Evolutionary conservation across 1,140 invertebrate species (phyloP), one percentile per base, ranked within the genome.

Genomic region (Drosophila sp.): DNA sequence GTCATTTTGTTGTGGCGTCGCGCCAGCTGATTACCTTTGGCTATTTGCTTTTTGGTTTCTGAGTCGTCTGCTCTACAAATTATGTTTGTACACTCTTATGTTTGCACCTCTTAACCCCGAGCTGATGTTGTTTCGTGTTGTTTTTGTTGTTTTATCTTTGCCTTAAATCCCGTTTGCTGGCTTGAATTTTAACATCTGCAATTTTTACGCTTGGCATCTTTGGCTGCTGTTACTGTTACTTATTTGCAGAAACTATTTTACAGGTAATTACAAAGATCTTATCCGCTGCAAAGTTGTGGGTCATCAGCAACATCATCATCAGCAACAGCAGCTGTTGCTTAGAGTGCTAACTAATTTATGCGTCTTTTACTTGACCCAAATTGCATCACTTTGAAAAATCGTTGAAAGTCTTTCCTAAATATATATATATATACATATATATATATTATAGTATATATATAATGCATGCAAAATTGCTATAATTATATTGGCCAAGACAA

Each of bases 11-110:
- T 45, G 29, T 36, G 69, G 45, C 76, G 72, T 74, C 66, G 29
- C 40, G 64, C 34, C 81, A 76, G 83, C 79, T 89, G 79, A 87
- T 83, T 89, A 80, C 83, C 78, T 79, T 64, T 63, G 65, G 78
- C 71, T 82, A 72, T 83, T 87, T 89, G 81, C 61, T 64, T 65
- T 80, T 80, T 79, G 46, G 75, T 74, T 77, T 78, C 40, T 64
- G 46, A 46, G 32, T 32, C 32, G n/a, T 58, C 45, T 51, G 63
- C 56, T 69, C 32, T 66, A 59, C 64, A 69, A 56, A 69, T 62
- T 14, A 54, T 67, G 41, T 67, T 54, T 40, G 41, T 25, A 32
- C 43, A 32, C 32, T 53, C 16, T 58, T 16, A 67, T 38, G 53
- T 38, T 71, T 64, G 61, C 67, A 56, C 67, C 59, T 64, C 67